Conservation (phyloP, 2,797 vertebrate genomes). For the Girardinus metallicus region DNA sequence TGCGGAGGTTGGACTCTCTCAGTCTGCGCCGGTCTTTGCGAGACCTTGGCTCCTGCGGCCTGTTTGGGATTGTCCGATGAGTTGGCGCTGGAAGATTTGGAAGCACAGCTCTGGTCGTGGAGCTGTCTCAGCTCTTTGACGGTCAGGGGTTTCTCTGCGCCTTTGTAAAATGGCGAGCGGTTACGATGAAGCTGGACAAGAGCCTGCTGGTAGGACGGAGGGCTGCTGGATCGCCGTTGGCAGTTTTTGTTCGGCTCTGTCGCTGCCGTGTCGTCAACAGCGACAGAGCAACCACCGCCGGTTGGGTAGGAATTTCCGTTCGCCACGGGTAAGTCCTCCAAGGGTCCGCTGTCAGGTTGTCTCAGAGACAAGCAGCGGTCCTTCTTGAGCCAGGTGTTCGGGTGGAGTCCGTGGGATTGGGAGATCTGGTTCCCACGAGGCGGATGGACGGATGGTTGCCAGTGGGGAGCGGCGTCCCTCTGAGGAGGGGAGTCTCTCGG, state of each 20-base stretch:
- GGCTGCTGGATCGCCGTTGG: constrained; percentile 52
- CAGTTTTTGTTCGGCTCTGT: background rate
- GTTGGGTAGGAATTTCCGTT: constrained; percentile 23
- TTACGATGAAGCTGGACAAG: constrained; percentile 67
- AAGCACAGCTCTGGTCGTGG: constrained; percentile 54
- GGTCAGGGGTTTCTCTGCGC: constrained; percentile 68
- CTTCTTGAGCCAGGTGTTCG: constrained; percentile 84
- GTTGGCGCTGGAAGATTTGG: background rate
- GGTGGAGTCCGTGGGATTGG: constrained; percentile 81
- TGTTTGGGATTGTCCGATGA: constrained; percentile 25
- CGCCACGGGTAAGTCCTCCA: constrained; percentile 53
- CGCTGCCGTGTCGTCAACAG: constrained; percentile 16
- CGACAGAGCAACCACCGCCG: constrained; percentile 12
- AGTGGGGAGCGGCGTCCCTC: constrained; percentile 45
- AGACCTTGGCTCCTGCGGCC: constrained; percentile 40
- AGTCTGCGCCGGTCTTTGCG: constrained; percentile 21
- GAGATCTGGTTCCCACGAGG: constrained; percentile 15
- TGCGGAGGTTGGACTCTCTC: constrained; percentile 66
- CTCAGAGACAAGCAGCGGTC: constrained; percentile 79
- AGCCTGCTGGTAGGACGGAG: constrained; percentile 76
- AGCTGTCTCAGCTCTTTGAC: constrained; percentile 70
- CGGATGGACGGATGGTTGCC: constrained; percentile 27
- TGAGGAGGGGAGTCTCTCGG: constrained; percentile 61
- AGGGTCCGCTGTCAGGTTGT: constrained; percentile 69
- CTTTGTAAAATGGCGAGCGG: constrained; percentile 64